Base-by-base conservation (phyloP, 2,113 vertebrate species). In the Pyxicephalus adspersus region DNA sequence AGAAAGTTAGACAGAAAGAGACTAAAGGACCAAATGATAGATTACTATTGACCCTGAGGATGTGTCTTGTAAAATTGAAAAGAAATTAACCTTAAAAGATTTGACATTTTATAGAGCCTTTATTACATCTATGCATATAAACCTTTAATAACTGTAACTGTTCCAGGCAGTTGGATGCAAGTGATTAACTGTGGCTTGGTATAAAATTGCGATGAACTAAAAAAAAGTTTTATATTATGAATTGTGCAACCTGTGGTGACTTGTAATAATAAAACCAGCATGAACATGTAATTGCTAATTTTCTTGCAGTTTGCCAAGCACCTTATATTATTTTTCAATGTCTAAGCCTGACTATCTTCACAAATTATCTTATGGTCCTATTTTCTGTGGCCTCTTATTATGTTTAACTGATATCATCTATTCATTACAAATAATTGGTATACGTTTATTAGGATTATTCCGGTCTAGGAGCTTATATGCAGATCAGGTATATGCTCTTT, bases 201-300 rank as follows among this genome's bases (percentile, higher is more conserved):
- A 54, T 72, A 54, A 38, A 15, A 80, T 63, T 72, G 25, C 54
- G 22, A 52, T 20, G 23, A n/a, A 67, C 8, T 18, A 64, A 38
- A 74, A 22, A 22, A 50, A 34, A 2, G 55, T 73, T 23, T 51
- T 18, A 7, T 34, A 79, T 55, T 65, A 64, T 68, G 17, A 73
- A 64, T n/a, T 64, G 68, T 74, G 26, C 50, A 81, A 55, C 79
- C 68, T 65, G 51, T 61, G 68, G 78, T 80, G 78, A 80, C 67
- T 71, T 50, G 77, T 64, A 64, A 64, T 65, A 73, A 73, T 73
- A 73, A 81, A 73, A 55, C 54, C 79, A 81, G 68, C 68, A 81
- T 73, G 79, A 55, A 72, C 54, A 9, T 17, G 64, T 73, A 81
- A 73, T 74, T 73, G 58, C 45, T 81, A 64, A 64, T 73, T 71